Evolutionary conservation across 2,113 vertebrate species (phyloP).

Genomic region (Upupa epops): DNA sequence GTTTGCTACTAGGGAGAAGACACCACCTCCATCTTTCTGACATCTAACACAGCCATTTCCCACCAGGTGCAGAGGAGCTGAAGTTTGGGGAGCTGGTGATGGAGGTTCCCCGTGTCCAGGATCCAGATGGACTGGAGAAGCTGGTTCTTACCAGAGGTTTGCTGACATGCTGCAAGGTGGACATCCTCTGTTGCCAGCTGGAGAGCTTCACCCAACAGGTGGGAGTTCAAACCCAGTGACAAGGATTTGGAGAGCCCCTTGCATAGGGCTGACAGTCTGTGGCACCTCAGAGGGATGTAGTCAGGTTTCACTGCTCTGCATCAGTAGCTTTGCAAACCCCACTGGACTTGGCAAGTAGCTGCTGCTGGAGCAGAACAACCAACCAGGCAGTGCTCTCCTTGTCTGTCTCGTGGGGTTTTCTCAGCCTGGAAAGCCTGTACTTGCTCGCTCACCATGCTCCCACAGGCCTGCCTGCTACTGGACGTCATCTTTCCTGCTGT

Average conservation of each 20-base stretch:
- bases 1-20: too few species aligned
- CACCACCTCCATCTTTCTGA: background rate
- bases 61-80: conserved; percentile 69
- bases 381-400: background rate
- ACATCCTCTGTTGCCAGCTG: conserved; percentile 70
- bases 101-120: background rate
- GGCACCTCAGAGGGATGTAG: fast-evolving
- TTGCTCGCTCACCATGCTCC: background rate
- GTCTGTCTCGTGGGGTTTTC: background rate
- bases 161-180: conserved; percentile 78
- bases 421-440: background rate
- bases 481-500: conserved; percentile 78
- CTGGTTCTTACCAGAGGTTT: conserved; percentile 81
- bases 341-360: fast-evolving
- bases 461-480: conserved; percentile 79
- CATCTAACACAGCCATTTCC: background rate
- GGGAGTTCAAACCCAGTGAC: fast-evolving
- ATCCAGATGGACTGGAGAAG: conserved; percentile 66
- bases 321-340: background rate
- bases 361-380: background rate
- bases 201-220: conserved; percentile 11
- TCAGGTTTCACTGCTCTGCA: background rate
- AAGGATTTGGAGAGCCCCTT: background rate
- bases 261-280: background rate
- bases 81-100: conserved; percentile 77